These are phyloP conservation scores for Zeugodacus cucurbitae DNA, from an alignment of 1,140 invertebrate genomes.

Conservation along the genomic window DNA sequence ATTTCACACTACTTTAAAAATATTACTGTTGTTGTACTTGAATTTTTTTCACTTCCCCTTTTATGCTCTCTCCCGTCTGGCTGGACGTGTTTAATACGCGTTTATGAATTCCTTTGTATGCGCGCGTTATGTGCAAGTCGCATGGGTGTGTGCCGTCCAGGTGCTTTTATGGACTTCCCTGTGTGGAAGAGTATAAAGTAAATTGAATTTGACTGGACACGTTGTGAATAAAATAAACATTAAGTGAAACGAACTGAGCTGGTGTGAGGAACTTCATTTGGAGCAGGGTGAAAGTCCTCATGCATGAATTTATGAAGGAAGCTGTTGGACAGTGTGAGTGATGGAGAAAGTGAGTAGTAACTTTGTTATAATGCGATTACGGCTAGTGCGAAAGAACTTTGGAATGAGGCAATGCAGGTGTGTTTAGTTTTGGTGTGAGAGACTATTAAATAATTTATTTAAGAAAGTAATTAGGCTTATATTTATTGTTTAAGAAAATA, in stretches of 20 bases:
- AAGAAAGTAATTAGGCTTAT: too few species aligned
- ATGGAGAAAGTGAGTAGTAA: neutral
- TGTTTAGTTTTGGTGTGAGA: too few species aligned
- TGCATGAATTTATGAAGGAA: neutral
- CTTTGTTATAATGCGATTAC: neutral
- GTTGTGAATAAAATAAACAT: constrained; percentile 10
- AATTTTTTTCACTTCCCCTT: neutral
- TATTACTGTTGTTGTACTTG: neutral
- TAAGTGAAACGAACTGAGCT: neutral
- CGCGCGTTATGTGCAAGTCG: neutral
- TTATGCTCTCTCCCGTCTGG: neutral
- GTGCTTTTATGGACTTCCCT: neutral
- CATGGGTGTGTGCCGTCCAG: neutral
- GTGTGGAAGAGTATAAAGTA: neutral
- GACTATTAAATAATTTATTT: too few species aligned
- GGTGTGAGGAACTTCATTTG: neutral
- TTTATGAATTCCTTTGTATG: constrained; percentile 1
- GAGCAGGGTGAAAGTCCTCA: neutral
- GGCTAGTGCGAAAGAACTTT: neutral
- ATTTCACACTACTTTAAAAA: neutral
- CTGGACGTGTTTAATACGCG: neutral
- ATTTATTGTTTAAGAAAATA: too few species aligned
- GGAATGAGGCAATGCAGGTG: neutral
- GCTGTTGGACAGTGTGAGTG: neutral
- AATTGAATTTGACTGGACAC: constrained; percentile 38